Evolutionary conservation across 2,797 vertebrate species (phyloP).

Genomic region (Lophius americanus): DNA sequence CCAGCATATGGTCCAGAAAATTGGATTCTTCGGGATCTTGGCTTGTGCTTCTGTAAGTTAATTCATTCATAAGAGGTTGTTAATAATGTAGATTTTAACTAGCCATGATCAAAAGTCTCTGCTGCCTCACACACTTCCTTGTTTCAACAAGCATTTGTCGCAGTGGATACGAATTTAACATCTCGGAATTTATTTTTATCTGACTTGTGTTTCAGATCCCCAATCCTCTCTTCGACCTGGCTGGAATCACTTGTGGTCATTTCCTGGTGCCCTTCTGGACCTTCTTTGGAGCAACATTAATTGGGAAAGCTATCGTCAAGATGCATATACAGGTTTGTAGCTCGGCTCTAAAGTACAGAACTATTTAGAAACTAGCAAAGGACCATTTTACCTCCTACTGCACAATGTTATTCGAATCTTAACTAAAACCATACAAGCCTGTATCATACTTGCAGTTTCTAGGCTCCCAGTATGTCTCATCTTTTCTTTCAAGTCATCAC

Average conservation of each 20-base stretch:
- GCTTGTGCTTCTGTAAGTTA: slow-evolving; percentile 89
- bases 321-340: slow-evolving; percentile 97
- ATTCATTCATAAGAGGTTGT: background rate
- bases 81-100: background rate
- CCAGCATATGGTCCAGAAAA: slow-evolving; percentile 97
- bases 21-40: slow-evolving; percentile 98
- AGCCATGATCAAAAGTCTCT: background rate
- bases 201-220: slow-evolving; percentile 86
- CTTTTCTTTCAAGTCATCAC: slow-evolving; percentile 36
- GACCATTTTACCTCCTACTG: background rate
- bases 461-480: slow-evolving; percentile 28
- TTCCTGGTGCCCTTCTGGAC: slow-evolving; percentile 99
- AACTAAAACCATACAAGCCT: slow-evolving; percentile 5
- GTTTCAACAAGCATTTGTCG: slow-evolving; percentile 1
- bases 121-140: background rate
- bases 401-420: slow-evolving; percentile 7
- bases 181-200: background rate
- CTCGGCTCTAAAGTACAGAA: background rate
- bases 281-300: slow-evolving; percentile 98
- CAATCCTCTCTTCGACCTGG: slow-evolving; percentile 97
- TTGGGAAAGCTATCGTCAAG: slow-evolving; percentile 98
- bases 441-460: background rate
- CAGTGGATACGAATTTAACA: background rate
- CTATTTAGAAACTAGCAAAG: slow-evolving; percentile 1
- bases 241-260: slow-evolving; percentile 98